Evolutionary conservation across 2,888 invertebrate genomes (phyloP).

Genomic region (Rugalucina vietnamica): DNA sequence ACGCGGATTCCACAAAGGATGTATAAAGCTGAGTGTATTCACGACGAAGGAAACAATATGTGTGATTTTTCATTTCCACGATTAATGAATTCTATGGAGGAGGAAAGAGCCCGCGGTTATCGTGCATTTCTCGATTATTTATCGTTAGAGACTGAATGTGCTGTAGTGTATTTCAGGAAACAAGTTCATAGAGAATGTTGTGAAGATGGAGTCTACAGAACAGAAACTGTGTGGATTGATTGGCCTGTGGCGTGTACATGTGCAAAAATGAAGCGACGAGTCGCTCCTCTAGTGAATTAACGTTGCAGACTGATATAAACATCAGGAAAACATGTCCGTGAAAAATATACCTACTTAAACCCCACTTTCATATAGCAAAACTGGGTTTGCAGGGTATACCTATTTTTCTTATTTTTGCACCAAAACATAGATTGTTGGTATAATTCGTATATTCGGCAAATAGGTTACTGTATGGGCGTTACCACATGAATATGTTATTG

Average conservation of each 20-base stretch:
- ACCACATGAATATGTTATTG: too few relatives aligned
- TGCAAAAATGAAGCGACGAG: conserved; percentile 32
- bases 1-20: conserved; percentile 44
- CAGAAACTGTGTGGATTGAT: conserved; percentile 17
- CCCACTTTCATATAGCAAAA: too few relatives aligned
- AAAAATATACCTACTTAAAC: too few relatives aligned
- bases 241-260: conserved; percentile 61
- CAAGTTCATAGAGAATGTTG: conserved; percentile 44
- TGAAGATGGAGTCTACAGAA: conserved; percentile 35
- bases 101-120: neutral
- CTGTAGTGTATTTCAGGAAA: conserved; percentile 27
- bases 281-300: neutral
- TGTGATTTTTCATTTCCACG: conserved; percentile 38
- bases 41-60: conserved; percentile 37
- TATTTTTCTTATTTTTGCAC: too few relatives aligned
- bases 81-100: neutral
- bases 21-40: conserved; percentile 40
- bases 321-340: too few relatives aligned
- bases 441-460: too few relatives aligned
- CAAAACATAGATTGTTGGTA: too few relatives aligned
- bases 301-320: too few relatives aligned
- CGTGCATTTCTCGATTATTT: neutral
- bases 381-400: too few relatives aligned
- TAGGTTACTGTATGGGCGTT: too few relatives aligned
- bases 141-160: conserved; percentile 50